These are phyloP conservation scores for Calephelis virginiensis DNA, from an alignment of 1,140 invertebrate species.

Conservation along the genomic window DNA sequence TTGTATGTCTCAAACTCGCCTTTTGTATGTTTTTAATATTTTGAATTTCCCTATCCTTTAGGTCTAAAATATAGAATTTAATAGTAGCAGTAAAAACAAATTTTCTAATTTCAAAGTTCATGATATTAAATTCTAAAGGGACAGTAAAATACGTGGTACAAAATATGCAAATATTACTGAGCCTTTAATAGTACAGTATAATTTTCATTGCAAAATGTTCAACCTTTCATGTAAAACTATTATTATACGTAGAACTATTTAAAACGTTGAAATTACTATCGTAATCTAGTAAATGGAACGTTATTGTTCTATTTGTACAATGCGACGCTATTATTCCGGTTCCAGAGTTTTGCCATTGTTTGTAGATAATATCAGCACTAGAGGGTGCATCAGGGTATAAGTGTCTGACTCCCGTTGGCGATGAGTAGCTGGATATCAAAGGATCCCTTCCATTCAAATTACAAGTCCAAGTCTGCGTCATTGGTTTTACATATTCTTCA, in stretches of 20 bases:
- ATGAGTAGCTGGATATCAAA: constrained; percentile 26
- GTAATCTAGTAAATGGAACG: constrained; percentile 1
- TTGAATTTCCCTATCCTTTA: too few species aligned
- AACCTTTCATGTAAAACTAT: too few species aligned
- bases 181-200: too few species aligned
- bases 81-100: too few species aligned
- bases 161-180: too few species aligned
- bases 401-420: constrained; percentile 18
- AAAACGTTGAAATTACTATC: background rate
- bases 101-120: too few species aligned
- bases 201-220: too few species aligned
- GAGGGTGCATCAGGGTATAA: constrained; percentile 18
- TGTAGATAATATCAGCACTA: constrained; percentile 18
- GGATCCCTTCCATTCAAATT: constrained; percentile 21
- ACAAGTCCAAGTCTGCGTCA: constrained; percentile 17
- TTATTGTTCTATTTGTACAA: constrained; percentile 18
- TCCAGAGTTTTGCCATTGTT: constrained; percentile 20
- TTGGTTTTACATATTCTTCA: constrained; percentile 10
- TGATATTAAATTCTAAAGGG: too few species aligned
- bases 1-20: too few species aligned
- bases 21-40: too few species aligned
- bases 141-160: too few species aligned
- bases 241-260: background rate
- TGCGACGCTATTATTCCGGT: constrained; percentile 20
- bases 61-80: too few species aligned